Percentiles rank a stretch among this genome's conserved stretches.
Conservation (phyloP, 2,113 vertebrate species). For the Zeus faber region DNA sequence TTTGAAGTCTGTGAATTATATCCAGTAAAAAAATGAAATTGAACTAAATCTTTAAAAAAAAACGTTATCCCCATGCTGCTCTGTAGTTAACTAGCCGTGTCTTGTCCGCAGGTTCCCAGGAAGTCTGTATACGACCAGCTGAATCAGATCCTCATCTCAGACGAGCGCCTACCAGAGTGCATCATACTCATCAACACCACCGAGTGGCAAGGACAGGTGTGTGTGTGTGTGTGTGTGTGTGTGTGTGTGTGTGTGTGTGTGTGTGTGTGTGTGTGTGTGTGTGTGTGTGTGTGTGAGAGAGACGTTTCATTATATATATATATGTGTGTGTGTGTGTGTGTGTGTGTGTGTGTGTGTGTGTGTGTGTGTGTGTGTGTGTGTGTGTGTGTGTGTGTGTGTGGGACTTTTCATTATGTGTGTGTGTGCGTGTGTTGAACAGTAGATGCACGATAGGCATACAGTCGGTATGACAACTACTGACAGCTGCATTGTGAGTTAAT, state of each 20-base stretch:
- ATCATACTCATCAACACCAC: constrained; percentile 78
- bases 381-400: neutral
- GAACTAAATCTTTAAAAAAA: too few species aligned
- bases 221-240: constrained; percentile 23
- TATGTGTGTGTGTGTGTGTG: too few species aligned
- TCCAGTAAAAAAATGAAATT: too few species aligned
- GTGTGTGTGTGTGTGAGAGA: neutral
- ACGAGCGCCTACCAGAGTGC: constrained; percentile 76
- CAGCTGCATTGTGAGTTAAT: too few species aligned
- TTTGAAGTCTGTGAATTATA: too few species aligned
- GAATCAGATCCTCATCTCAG: constrained; percentile 80
- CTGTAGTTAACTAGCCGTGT: constrained; percentile 1
- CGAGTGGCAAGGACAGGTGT: constrained; percentile 81
- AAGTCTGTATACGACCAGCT: constrained; percentile 81
- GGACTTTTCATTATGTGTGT: neutral
- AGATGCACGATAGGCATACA: too few species aligned
- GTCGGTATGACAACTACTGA: too few species aligned
- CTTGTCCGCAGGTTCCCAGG: constrained; percentile 68
- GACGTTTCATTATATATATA: neutral
- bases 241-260: constrained; percentile 9
- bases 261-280: constrained; percentile 1
- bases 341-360: too few species aligned
- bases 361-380: too few species aligned
- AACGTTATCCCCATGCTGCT: neutral
- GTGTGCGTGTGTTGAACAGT: too few species aligned